Base-by-base conservation (phyloP, 2,888 invertebrate genomes). In the Amiota minor region DNA sequence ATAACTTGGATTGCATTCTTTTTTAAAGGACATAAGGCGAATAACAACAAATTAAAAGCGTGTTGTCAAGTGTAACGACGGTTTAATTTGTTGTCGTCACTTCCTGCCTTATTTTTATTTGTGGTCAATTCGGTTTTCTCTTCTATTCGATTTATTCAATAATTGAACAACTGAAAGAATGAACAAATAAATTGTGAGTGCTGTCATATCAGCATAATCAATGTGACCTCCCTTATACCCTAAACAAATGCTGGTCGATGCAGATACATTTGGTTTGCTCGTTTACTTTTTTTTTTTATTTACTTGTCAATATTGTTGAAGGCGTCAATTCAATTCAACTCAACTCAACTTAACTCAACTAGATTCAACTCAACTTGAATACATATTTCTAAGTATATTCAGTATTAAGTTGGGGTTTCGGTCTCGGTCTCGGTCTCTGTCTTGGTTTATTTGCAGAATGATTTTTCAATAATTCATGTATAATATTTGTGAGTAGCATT, bases 391-490 rank as follows among this genome's bases (percentile, higher is more conserved):
- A n/a, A n/a, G n/a, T n/a, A 35, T 35, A 35, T 35, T 8, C 6
- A 35, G 35, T 35, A 6, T 35, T 35, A 35, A 35, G 35, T 35
- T 35, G 35, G 35, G 35, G 35, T 35, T 35, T 35, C 6, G 35
- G 0, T 8, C 6, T 35, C 6, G 35, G 35, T 35, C 35, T 35
- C 6, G 35, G 23, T 23, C 23, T 23, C 50, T 18, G 67, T 11
- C 50, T 73, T 72, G 79, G 82, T 81, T 81, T 84, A 84, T 84
- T 85, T 84, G 86, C 85, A 78, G 86, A 82, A 85, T 85, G 83
- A 85, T 84, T 84, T 85, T 84, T 85, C 84, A 84, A 84, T 85
- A 85, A 85, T 84, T 85, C 83, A 85, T 85, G 80, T 82, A 83
- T 81, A 82, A 81, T 75, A 77, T 74, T 11, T 1, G 73, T 45